Conservation (phyloP, 2,113 vertebrate genomes). For the Dermatemys mawii region DNA sequence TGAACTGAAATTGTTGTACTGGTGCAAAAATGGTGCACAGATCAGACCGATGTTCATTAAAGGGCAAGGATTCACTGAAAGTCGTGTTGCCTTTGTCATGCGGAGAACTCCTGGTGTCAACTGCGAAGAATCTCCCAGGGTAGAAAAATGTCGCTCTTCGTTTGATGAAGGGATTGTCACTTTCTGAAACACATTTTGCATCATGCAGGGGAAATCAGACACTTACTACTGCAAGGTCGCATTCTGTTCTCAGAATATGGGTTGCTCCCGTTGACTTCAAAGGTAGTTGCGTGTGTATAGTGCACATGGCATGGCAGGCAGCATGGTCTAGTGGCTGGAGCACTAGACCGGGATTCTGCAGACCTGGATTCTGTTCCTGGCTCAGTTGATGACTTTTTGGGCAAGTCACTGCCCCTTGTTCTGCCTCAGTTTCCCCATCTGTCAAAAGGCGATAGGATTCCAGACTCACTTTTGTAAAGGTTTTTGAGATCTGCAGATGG, state of each 20-base stretch:
- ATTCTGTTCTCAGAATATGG: fast-evolving
- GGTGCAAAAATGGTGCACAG: neutral
- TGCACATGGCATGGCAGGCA: neutral
- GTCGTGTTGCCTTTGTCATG: neutral
- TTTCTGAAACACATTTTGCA: neutral
- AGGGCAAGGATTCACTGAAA: neutral
- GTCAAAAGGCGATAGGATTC: neutral
- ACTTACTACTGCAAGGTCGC: neutral
- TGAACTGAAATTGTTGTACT: neutral
- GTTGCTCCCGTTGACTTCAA: neutral
- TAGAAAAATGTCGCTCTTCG: neutral
- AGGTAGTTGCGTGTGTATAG: fast-evolving
- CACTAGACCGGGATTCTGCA: neutral
- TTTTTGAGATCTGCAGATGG: neutral
- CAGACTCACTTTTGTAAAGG: neutral
- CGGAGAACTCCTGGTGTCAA: neutral
- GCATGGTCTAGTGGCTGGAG: neutral
- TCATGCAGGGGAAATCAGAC: fast-evolving
- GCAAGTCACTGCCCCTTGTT: neutral
- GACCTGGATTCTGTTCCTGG: neutral
- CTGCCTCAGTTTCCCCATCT: neutral
- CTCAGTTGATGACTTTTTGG: neutral
- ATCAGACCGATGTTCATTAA: neutral
- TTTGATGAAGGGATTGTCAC: neutral
- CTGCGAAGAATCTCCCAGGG: neutral